These are phyloP conservation scores for Cephus nigrinus DNA, from an alignment of 2,888 invertebrate genomes.

Conservation along the genomic window DNA sequence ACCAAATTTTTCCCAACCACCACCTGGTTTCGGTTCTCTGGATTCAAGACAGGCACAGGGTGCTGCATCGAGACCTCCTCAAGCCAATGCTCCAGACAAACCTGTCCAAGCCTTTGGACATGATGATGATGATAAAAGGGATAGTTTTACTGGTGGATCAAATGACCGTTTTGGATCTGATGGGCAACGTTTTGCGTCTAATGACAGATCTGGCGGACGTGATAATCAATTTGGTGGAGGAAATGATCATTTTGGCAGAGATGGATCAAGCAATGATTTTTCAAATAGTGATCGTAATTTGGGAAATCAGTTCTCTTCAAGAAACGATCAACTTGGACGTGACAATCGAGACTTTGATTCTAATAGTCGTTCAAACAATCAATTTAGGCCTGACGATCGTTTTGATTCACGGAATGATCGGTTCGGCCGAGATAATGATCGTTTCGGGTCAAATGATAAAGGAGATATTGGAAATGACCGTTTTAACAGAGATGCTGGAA, in stretches of 20 bases:
- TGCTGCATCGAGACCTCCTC: constrained; percentile 18
- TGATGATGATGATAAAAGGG: constrained; percentile 9
- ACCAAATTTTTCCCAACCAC: constrained; percentile 42
- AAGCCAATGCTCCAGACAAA: constrained; percentile 11
- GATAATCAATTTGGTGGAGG: constrained; percentile 22
- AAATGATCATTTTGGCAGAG: constrained; percentile 23
- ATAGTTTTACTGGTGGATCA: constrained; percentile 2
- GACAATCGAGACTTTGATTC: constrained; percentile 2
- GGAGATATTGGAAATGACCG: constrained; percentile 14
- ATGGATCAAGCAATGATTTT: constrained; percentile 26
- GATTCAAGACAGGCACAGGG: constrained; percentile 9
- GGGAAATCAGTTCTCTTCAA: constrained; percentile 16
- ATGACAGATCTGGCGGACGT: neutral
- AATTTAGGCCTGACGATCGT: constrained; percentile 27
- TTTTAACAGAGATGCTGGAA: constrained; percentile 27
- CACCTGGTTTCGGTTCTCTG: constrained; percentile 22
- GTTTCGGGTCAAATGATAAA: constrained; percentile 17
- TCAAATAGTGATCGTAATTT: constrained; percentile 21
- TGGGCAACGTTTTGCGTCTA: constrained; percentile 23
- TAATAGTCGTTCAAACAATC: constrained; percentile 2
- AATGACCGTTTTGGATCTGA: constrained; percentile 6
- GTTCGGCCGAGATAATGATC: constrained; percentile 20
- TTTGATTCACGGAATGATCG: constrained; percentile 28
- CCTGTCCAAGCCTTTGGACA: constrained; percentile 8
- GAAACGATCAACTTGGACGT: constrained; percentile 6